Conservation (phyloP, 2,113 vertebrate species). For the Leptobrachium leishanense region DNA sequence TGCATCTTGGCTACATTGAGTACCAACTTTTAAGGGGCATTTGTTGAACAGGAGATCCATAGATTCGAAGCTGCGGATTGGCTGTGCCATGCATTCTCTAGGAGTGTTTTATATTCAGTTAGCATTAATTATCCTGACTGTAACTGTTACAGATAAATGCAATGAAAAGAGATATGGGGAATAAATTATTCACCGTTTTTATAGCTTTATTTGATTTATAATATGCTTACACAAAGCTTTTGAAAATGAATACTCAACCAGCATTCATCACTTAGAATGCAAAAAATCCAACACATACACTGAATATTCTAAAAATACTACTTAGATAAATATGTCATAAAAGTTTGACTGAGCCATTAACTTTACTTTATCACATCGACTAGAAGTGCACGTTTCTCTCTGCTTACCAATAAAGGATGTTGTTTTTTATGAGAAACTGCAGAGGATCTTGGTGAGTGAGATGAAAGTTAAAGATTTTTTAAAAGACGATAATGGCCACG, state of each 20-base stretch:
- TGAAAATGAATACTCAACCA: not conserved
- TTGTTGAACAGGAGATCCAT: not conserved
- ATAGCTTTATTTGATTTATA: not conserved
- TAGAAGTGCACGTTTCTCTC: too few relatives aligned
- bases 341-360: too few relatives aligned
- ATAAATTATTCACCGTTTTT: constrained; percentile 25
- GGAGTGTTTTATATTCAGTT: not conserved
- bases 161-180: constrained; percentile 10
- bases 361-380: too few relatives aligned
- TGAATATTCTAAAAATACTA: not conserved
- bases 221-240: not conserved
- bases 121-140: not conserved
- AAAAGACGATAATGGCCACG: too few relatives aligned
- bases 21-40: not conserved
- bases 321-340: too few relatives aligned
- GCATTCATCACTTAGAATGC: not conserved
- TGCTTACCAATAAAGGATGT: too few relatives aligned
- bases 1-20: not conserved
- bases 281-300: constrained; percentile 14
- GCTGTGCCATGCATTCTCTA: not conserved
- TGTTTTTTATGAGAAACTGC: too few relatives aligned
- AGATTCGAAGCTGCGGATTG: not conserved
- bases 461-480: too few relatives aligned
- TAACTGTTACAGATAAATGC: constrained; percentile 28
- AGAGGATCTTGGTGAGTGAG: too few relatives aligned